These are phyloP conservation scores for Acromyrmex echinatior DNA, from an alignment of 1,140 invertebrate species.

Conservation along the genomic window DNA sequence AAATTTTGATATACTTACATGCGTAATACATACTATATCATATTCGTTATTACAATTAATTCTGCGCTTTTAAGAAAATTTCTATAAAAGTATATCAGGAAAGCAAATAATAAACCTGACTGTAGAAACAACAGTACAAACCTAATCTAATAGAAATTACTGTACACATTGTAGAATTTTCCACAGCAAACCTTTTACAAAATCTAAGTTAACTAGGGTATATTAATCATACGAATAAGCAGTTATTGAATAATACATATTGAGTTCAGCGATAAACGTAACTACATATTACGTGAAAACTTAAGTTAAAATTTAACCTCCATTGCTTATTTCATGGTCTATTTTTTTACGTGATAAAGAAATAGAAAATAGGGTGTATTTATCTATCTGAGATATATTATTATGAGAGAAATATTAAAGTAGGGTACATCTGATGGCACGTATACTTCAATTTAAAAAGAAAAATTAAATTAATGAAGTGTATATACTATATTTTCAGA, in stretches of 20 bases:
- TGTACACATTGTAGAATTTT: constrained; percentile 8
- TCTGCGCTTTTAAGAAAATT: background rate
- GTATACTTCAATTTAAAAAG: background rate
- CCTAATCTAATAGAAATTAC: background rate
- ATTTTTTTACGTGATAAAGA: constrained; percentile 64
- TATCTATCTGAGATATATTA: constrained; percentile 38
- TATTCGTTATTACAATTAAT: background rate
- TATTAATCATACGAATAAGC: constrained; percentile 57
- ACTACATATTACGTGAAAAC: constrained; percentile 43
- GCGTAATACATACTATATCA: background rate
- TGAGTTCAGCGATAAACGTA: constrained; percentile 53
- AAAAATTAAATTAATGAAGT: constrained; percentile 18
- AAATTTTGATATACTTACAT: background rate
- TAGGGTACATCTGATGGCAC: background rate
- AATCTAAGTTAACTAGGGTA: constrained; percentile 10
- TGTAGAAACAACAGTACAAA: too few relatives aligned
- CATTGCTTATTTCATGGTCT: constrained; percentile 33
- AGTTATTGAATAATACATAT: constrained; percentile 71
- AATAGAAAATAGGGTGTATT: constrained; percentile 63
- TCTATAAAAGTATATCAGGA: background rate
- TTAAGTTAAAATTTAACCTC: constrained; percentile 67
- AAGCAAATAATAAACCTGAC: background rate
- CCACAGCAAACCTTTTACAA: background rate
- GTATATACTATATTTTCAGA: background rate
- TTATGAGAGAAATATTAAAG: constrained; percentile 26